Conservation (phyloP, 1,140 invertebrate species). For the Heliconius melpomene region DNA sequence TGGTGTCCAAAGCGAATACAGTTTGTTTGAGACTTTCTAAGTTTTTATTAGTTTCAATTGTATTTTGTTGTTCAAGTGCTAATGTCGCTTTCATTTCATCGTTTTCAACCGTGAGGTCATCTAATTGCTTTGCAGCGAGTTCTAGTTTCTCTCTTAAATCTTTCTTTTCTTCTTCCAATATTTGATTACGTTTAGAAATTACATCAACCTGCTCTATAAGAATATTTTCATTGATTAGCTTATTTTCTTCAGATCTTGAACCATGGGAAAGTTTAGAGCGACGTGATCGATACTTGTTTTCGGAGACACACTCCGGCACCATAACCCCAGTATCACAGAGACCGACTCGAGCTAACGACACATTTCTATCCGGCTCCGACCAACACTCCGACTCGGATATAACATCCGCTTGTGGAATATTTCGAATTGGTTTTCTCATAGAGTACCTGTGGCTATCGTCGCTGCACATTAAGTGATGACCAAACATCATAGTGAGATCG, state of each 20-base stretch:
- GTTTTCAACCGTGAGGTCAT: constrained; percentile 61
- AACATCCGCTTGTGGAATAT: constrained; percentile 71
- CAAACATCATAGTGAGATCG: constrained; percentile 77
- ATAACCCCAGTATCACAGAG: constrained; percentile 77
- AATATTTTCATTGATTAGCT: constrained; percentile 52
- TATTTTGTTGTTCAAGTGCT: constrained; percentile 46
- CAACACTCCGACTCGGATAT: constrained; percentile 91
- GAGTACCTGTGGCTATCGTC: constrained; percentile 57
- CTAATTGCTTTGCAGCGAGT: constrained; percentile 55
- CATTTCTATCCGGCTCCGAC: constrained; percentile 91
- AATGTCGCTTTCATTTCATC: constrained; percentile 54
- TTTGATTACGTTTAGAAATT: constrained; percentile 50
- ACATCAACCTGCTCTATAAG: constrained; percentile 59
- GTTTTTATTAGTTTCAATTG: constrained; percentile 54
- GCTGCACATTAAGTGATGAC: constrained; percentile 68
- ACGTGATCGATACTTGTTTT: constrained; percentile 52
- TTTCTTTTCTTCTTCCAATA: constrained; percentile 61
- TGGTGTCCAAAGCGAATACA: constrained; percentile 49
- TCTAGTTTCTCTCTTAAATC: constrained; percentile 62
- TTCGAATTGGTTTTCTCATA: constrained; percentile 46
- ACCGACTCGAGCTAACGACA: constrained; percentile 89
- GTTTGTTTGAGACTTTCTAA: constrained; percentile 53
- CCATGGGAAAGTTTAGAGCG: constrained; percentile 64
- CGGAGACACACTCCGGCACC: constrained; percentile 54
- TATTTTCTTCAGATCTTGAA: constrained; percentile 68